A percentile compares a stretch with the other conserved stretches of the same genome.
phyloP scores from a whole-genome alignment of 2,113 vertebrate species.

The Ceyx cyanopectus region DNA sequence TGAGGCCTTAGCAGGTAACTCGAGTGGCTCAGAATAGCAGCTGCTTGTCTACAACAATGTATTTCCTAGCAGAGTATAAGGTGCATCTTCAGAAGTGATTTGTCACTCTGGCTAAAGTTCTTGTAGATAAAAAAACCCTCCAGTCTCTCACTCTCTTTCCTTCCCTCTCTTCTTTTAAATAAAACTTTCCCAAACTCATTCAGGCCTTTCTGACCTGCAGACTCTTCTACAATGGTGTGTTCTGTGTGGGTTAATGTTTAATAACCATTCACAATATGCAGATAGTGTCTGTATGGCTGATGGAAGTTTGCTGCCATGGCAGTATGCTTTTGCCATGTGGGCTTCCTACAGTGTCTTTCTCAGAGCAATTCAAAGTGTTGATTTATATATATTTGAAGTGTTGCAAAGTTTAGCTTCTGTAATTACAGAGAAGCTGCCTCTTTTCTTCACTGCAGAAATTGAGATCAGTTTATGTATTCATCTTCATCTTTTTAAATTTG shows the following conservation, averaged over 20 bases:
- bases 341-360: background rate
- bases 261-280: background rate
- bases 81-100: background rate
- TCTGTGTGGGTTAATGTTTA: background rate
- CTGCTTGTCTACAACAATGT: background rate
- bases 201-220: background rate
- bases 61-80: background rate
- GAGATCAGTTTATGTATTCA: constrained; percentile 41
- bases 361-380: constrained; percentile 17
- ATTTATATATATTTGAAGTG: constrained; percentile 58
- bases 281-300: background rate
- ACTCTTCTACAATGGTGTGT: background rate
- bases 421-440: constrained; percentile 58
- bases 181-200: background rate
- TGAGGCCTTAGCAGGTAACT: background rate
- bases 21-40: background rate
- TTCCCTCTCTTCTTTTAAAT: background rate
- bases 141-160: background rate
- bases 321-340: constrained; percentile 34
- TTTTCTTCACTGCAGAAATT: constrained; percentile 29
- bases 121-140: background rate
- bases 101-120: background rate
- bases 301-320: background rate
- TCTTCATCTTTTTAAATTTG: constrained; percentile 50
- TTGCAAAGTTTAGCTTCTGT: constrained; percentile 64